Base-by-base conservation (phyloP, 2,888 invertebrate species). In the Teleogryllus oceanicus region DNA sequence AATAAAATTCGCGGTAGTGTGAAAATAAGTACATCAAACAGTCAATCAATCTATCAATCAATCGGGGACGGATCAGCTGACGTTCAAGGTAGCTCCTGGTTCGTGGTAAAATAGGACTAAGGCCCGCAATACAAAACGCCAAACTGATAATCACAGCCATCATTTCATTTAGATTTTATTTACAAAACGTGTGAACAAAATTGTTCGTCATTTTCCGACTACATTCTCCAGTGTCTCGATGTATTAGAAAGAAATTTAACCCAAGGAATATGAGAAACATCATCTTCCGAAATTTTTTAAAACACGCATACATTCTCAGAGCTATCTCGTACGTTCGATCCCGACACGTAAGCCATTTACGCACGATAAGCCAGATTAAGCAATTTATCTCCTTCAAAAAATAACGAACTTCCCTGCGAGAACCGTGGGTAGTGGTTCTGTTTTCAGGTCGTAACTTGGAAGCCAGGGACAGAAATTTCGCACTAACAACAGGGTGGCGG, bases 281-380 rank as follows among this genome's bases (percentile, higher is more conserved):
- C 4, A 37, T 8, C 37, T 37, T 8, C 37, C 8, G 5, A 4
- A 37, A 5, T 37, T 37, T 37, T 5, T 8, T n/a, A n/a, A n/a
- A 37, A 37, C 37, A 37, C 37, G 21, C 21, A 1, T 21, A 21
- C 21, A 21, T 21, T 21, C 21, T 21, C 21, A 21, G 21, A 8
- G 37, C 5, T 37, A 5, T 37, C 37, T 0, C 37, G 37, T 8
- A 8, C 8, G 37, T 37, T 8, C 37, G 37, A 37, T 37, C 37
- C 8, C 37, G 37, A 37, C 37, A n/a, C 13, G 62, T 62, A 62
- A 62, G 62, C 62, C 62, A 8, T 62, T 62, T 62, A 62, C 62
- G n/a, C 62, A 62, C 62, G 62, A 62, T 62, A 62, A 62, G 62
- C 62, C 62, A 62, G 62, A 62, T 62, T 62, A 62, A 62, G 62